Percentiles rank a stretch among this genome's conserved stretches.
Conservation (phyloP, 2,113 vertebrate species). For the Phaethornis superciliosus region DNA sequence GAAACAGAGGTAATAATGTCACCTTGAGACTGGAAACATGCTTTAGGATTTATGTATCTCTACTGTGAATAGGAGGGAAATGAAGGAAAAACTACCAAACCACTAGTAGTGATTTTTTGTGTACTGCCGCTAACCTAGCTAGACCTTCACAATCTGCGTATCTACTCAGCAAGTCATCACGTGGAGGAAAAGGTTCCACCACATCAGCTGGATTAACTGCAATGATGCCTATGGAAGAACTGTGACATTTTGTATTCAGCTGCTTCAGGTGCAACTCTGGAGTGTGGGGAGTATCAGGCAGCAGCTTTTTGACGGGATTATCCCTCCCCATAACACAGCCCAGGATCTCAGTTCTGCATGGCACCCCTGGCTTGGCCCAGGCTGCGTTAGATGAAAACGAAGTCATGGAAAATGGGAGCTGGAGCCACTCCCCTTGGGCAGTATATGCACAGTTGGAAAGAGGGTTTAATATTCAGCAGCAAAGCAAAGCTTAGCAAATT, state of each 20-base stretch:
- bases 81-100: not conserved
- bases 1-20: not conserved
- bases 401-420: not conserved
- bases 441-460: not conserved
- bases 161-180: not conserved
- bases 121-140: not conserved
- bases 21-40: not conserved
- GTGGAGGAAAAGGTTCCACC: not conserved
- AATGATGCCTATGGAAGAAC: not conserved
- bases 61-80: rapidly evolving
- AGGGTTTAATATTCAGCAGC: not conserved
- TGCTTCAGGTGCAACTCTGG: not conserved
- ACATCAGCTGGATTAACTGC: not conserved
- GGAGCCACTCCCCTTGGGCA: not conserved
- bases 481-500: conserved; percentile 31
- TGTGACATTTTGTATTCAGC: not conserved
- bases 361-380: not conserved
- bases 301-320: not conserved
- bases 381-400: rapidly evolving
- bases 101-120: not conserved
- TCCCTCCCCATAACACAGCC: not conserved
- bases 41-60: not conserved
- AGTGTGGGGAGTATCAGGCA: not conserved
- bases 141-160: not conserved
- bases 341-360: not conserved